Conservation (phyloP, 2,113 vertebrate genomes). For the Microtus pennsylvanicus region DNA sequence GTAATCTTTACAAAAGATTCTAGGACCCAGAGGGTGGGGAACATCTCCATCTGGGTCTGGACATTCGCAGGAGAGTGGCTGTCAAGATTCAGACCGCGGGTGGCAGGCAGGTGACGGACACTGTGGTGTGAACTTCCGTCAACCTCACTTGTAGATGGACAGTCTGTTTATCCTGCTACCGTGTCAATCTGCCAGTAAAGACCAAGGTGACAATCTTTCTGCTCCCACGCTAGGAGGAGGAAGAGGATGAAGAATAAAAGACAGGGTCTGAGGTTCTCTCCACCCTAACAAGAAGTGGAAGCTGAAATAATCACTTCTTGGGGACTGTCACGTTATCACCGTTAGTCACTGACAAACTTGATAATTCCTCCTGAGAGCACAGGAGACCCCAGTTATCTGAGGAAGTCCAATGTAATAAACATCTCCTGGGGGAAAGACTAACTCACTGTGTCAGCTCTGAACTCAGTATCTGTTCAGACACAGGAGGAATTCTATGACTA, state of each 20-base stretch:
- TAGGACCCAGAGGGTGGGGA: not conserved
- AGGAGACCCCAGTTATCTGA: no score
- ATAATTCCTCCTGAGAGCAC: no score
- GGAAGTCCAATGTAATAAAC: no score
- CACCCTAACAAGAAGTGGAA: not conserved
- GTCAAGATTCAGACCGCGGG: not conserved
- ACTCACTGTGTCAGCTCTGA: no score
- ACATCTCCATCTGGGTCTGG: not conserved
- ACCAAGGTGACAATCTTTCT: not conserved
- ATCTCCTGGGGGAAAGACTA: no score
- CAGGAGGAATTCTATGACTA: no score
- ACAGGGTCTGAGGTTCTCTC: not conserved
- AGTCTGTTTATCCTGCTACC: slow-evolving; percentile 9
- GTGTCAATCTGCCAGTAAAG: slow-evolving; percentile 16
- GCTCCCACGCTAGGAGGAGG: not conserved
- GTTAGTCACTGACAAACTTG: not conserved
- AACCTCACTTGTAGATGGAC: not conserved
- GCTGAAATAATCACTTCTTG: not conserved
- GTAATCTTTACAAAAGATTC: not conserved
- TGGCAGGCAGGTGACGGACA: not conserved
- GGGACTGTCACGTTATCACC: not conserved
- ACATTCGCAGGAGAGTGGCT: not conserved
- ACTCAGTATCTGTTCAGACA: no score
- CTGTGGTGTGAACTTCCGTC: not conserved
- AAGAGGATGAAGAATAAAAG: not conserved